A percentile compares a stretch with the other conserved stretches of the same genome.
Conservation (phyloP, 2,888 invertebrate species). For the Augiades crinisus region DNA sequence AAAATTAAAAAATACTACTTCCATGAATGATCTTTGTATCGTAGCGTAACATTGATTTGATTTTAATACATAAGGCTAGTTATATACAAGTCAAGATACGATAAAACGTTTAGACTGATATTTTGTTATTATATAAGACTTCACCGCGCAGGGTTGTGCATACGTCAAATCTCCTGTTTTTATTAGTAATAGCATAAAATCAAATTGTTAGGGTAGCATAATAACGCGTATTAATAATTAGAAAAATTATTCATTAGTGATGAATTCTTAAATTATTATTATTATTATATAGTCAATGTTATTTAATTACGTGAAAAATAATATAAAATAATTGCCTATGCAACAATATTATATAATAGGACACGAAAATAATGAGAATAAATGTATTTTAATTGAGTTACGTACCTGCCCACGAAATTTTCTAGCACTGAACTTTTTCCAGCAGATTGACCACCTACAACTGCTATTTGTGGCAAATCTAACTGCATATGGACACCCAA, state of each 20-base stretch:
- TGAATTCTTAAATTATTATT: too few species aligned
- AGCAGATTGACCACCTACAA: conserved; percentile 99
- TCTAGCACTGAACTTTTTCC: conserved; percentile 99
- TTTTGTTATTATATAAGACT: background rate
- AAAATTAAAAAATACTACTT: conserved; percentile 10
- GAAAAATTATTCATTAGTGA: too few species aligned
- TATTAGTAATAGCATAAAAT: background rate
- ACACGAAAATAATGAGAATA: background rate
- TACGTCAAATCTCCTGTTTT: background rate
- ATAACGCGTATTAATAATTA: too few species aligned
- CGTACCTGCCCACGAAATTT: conserved; percentile 99
- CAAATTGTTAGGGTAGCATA: too few species aligned
- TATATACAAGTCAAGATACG: background rate
- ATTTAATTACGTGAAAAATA: too few species aligned
- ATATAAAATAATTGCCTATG: background rate
- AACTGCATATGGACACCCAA: conserved; percentile 98
- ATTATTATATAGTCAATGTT: too few species aligned
- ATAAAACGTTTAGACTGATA: background rate
- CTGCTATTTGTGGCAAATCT: conserved; percentile 99
- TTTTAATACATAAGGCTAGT: background rate
- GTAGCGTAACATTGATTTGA: background rate
- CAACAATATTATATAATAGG: background rate
- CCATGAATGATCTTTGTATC: background rate
- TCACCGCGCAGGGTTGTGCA: background rate
- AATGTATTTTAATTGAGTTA: conserved; percentile 35